Conservation (phyloP, 2,888 invertebrate species). For the Leucoptera coffeella region DNA sequence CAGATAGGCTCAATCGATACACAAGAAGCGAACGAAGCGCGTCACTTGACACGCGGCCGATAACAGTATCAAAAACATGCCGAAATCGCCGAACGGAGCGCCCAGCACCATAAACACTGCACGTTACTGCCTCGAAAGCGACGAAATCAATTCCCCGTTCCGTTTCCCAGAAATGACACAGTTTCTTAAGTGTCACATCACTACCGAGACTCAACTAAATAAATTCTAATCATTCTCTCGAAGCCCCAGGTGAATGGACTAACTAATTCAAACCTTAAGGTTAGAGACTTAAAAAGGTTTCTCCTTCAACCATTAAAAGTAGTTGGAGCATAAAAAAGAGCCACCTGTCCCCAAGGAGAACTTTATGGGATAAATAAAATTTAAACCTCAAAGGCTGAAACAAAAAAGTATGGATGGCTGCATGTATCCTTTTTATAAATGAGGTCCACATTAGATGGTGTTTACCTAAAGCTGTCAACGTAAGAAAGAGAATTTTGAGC, state of each 20-base stretch:
- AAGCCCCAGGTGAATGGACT: slow-evolving; percentile 16
- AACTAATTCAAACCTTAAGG: slow-evolving; percentile 35
- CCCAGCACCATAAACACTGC: slow-evolving; percentile 30
- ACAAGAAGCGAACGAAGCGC: slow-evolving; percentile 31
- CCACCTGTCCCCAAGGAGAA: slow-evolving; percentile 52
- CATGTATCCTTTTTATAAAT: slow-evolving; percentile 22
- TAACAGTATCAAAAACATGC: slow-evolving; percentile 30
- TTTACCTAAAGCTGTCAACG: slow-evolving; percentile 52
- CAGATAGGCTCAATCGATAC: slow-evolving; percentile 38
- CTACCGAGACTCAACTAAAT: slow-evolving; percentile 47
- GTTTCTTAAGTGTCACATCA: slow-evolving; percentile 51
- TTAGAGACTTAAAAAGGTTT: too few relatives aligned
- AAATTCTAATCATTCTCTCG: slow-evolving; percentile 29
- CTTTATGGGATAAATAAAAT: slow-evolving; percentile 50
- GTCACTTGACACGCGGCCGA: slow-evolving; percentile 25
- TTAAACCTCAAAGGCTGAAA: slow-evolving; percentile 48
- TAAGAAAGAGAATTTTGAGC: slow-evolving; percentile 49
- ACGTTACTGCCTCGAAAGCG: slow-evolving; percentile 45
- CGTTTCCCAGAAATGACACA: slow-evolving; percentile 51
- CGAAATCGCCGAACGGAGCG: slow-evolving; percentile 11
- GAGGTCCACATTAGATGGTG: slow-evolving; percentile 43
- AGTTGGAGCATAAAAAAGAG: slow-evolving; percentile 47
- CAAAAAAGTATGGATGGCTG: slow-evolving; percentile 26
- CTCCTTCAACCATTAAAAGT: too few relatives aligned
- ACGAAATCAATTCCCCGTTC: slow-evolving; percentile 48